These are phyloP conservation scores for Chelon auratus DNA, from an alignment of 2,797 vertebrate genomes.

Conservation along the genomic window DNA sequence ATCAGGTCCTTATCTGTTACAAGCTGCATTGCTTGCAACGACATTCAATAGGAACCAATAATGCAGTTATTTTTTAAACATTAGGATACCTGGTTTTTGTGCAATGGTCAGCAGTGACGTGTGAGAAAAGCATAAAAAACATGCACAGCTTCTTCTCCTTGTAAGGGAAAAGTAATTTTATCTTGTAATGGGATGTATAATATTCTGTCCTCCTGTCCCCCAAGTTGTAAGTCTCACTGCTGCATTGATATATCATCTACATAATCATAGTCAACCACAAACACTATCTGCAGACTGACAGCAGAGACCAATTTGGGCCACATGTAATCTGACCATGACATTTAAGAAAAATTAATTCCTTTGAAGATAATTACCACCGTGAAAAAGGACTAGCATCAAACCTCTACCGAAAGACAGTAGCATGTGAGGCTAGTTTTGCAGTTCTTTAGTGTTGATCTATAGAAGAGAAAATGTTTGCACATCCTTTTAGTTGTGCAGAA, in stretches of 20 bases:
- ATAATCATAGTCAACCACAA: conserved; percentile 74
- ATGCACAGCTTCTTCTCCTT: conserved; percentile 52
- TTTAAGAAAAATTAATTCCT: conserved; percentile 74
- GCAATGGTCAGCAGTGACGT: conserved; percentile 87
- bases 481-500: conserved; percentile 40
- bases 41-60: conserved; percentile 89
- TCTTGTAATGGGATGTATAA: conserved; percentile 78
- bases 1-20: conserved; percentile 91
- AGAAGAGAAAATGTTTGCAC: conserved; percentile 48
- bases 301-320: conserved; percentile 73
- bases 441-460: conserved; percentile 53
- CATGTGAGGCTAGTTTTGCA: conserved; percentile 14
- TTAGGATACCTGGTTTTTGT: conserved; percentile 89
- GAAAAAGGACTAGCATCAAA: conserved; percentile 43
- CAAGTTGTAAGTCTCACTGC: conserved; percentile 66
- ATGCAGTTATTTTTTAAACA: conserved; percentile 93
- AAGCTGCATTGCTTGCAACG: conserved; percentile 91
- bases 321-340: conserved; percentile 74
- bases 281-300: conserved; percentile 70
- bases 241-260: conserved; percentile 74
- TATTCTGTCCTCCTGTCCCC: conserved; percentile 49
- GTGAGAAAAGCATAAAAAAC: conserved; percentile 73
- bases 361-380: conserved; percentile 55
- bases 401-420: conserved; percentile 6
- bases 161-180: conserved; percentile 83